Evolutionary conservation across 1,140 invertebrate genomes (phyloP), one percentile per base, ranked within the genome.

Genomic region (Psix sp.): DNA sequence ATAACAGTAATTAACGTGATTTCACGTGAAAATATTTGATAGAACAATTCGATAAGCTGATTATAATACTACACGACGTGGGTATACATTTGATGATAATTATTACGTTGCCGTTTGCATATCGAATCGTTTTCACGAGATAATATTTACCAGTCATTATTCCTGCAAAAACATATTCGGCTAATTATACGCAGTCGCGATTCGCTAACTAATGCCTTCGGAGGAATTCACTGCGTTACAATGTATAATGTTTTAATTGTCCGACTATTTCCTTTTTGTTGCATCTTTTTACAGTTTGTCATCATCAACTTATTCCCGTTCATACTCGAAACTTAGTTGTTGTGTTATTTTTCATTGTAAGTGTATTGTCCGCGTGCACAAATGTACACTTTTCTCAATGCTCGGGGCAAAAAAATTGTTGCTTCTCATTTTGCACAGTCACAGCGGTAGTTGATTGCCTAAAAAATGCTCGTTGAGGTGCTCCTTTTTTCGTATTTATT

Each of bases 41-140:
- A 76, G 60, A 71, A 76, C 66, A 71, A 71, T 76, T 76, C 74
- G 66, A 76, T 76, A 76, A 76, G 66, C 74, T 67, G 66, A 71
- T 75, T 66, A 70, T 66, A 65, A 70, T 70, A 56, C 65, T 46
- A 54, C 51, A 48, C 59, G 43, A 49, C 42, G 38, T 26, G 57
- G 52, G 62, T 67, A 68, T 57, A 45, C 40, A 65, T 68, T 74
- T n/a, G n/a, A 74, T 70, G 65, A 74, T 74, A 70, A 74, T 74
- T 70, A 74, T 74, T 65, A 40, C 52, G 62, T 66, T 62, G 62
- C 68, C 67, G 62, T 63, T 66, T 65, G 66, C 60, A 62, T 56
- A 71, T 71, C 65, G 63, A 68, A 65, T 68, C 63, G 60, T 66
- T 73, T 73, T 66, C 60, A 42, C 60, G 70, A 60, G 72, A 65